phyloP scores from a whole-genome alignment of 2,888 invertebrate genomes.

The Xestobium rufovillosum region DNA sequence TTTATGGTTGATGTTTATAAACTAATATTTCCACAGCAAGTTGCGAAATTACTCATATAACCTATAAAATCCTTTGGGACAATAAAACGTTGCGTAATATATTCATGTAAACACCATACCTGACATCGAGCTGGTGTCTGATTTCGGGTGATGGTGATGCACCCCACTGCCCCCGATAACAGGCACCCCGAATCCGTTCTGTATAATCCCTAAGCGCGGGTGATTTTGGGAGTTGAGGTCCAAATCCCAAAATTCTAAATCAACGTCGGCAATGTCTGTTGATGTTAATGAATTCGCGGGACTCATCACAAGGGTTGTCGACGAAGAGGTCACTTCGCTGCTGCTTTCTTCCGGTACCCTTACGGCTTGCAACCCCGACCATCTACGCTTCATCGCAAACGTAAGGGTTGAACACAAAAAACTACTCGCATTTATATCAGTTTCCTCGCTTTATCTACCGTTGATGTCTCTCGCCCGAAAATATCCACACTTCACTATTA shows the following conservation, averaged over 20 bases:
- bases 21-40: no score
- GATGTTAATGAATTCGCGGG: conserved; percentile 68
- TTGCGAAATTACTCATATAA: no score
- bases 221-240: conserved; percentile 49
- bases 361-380: conserved; percentile 60
- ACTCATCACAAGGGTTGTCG: conserved; percentile 59
- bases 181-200: conserved; percentile 40
- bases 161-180: conserved; percentile 36
- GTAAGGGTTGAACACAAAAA: not conserved
- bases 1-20: no score
- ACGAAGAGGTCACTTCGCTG: conserved; percentile 70
- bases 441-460: conserved; percentile 18
- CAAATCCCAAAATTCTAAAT: conserved; percentile 75
- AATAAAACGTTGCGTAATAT: no score
- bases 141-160: conserved; percentile 39
- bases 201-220: conserved; percentile 32
- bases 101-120: no score
- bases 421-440: conserved; percentile 6
- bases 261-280: conserved; percentile 67
- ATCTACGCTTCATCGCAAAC: conserved; percentile 63
- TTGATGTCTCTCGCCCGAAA: conserved; percentile 24
- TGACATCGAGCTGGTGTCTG: conserved; percentile 45
- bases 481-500: conserved; percentile 11
- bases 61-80: no score
- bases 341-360: conserved; percentile 65